Base-by-base conservation (phyloP, 2,113 vertebrate genomes). In the Upupa epops region DNA sequence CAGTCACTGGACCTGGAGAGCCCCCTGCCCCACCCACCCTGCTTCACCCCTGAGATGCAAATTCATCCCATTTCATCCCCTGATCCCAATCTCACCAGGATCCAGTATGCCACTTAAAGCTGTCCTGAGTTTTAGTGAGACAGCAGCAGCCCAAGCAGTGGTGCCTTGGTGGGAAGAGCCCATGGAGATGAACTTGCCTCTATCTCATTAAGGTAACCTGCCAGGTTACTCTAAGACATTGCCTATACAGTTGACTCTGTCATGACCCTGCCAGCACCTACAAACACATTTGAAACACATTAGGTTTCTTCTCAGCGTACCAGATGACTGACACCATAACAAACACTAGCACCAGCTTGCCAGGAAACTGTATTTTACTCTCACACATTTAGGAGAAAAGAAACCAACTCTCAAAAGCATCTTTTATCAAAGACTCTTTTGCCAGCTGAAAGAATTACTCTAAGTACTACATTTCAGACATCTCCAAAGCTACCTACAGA, bases 11-110 rank as follows among this genome's bases (percentile, higher is more conserved):
- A 68, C 25, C 31, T 69, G 37, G 18, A 83, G 21, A 75, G 7
- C 2, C 3, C 7, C 6, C 9, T 3, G n/a, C n/a, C n/a, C n/a
- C n/a, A n/a, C 6, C 45, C 4, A 0, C 64, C 36, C 21, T 3
- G 1, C 25, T 32, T 72, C 83, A 70, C 13, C 2, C 5, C 3
- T 2, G 1, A 32, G 25, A 46, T 25, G 10, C 37, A 74, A 46
- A 40, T 60, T 76, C 54, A 82, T 49, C 37, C 37, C 24, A 48
- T 46, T 54, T 49, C 51, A n/a, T n/a, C n/a, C 59, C 32, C 60
- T 31, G 28, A 26, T 74, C 17, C 34, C 0, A 0, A 40, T 14
- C 17, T 60, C 66, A 34, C 8, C 13, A 72, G 72, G 52, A 19
- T 68, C 63, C 75, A 79, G n/a, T 21, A 58, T 84, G 13, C 46